These are phyloP conservation scores for Amphipyra tragopoginis DNA, from an alignment of 2,888 invertebrate species.

Conservation along the genomic window DNA sequence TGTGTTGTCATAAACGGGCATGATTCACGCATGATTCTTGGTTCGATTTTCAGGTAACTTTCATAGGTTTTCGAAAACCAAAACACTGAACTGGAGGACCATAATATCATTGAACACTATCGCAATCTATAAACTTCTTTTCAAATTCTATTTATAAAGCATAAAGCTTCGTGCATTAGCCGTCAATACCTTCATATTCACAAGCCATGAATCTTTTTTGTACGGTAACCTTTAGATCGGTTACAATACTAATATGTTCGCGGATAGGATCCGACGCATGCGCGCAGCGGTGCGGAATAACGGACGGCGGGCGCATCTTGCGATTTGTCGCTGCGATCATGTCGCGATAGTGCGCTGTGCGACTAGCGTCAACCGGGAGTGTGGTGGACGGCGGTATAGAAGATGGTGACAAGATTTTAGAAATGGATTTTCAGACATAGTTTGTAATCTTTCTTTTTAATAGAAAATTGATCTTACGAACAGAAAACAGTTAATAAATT, in stretches of 20 bases:
- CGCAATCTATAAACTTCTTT: slow-evolving; percentile 15
- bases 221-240: slow-evolving; percentile 61
- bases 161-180: slow-evolving; percentile 35
- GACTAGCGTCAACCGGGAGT: slow-evolving; percentile 68
- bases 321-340: slow-evolving; percentile 81
- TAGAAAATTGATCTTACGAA: no score
- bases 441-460: no score
- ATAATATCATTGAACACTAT: not conserved
- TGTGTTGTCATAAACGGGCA: not conserved
- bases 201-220: slow-evolving; percentile 49
- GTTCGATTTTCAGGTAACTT: no score
- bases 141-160: slow-evolving; percentile 36
- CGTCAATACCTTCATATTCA: slow-evolving; percentile 45
- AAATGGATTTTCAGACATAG: not conserved
- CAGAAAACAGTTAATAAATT: not conserved
- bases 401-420: slow-evolving; percentile 23
- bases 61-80: no score
- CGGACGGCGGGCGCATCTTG: slow-evolving; percentile 64
- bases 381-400: slow-evolving; percentile 55
- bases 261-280: slow-evolving; percentile 61
- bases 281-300: slow-evolving; percentile 71
- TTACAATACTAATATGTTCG: slow-evolving; percentile 68
- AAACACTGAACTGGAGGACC: no score
- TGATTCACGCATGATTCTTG: not conserved
- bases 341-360: slow-evolving; percentile 68